Conservation (phyloP, 2,888 invertebrate species). For the Meloe dianella region DNA sequence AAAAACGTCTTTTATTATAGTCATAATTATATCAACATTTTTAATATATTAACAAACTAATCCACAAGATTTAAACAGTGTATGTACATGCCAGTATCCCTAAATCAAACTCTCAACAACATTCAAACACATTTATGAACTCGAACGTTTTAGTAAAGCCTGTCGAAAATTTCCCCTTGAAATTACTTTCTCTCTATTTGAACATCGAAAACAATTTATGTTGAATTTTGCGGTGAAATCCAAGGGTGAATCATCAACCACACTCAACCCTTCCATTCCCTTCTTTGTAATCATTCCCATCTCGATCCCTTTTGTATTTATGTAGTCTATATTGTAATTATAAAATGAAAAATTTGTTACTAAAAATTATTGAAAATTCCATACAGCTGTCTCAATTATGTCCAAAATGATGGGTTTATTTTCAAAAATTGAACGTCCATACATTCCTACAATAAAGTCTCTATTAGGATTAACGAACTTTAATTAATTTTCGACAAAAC, state of each 20-base stretch:
- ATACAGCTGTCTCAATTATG: no score
- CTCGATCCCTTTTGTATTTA: not conserved
- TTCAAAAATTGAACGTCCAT: constrained; percentile 20
- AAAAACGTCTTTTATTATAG: not conserved
- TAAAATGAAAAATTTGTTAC: not conserved
- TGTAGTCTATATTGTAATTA: not conserved
- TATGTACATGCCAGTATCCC: not conserved
- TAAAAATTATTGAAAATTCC: constrained; percentile 21
- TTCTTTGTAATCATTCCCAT: not conserved
- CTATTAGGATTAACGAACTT: constrained; percentile 28
- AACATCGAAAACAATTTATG: constrained; percentile 12
- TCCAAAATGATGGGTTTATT: not conserved
- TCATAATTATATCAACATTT: not conserved
- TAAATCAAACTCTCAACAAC: constrained; percentile 12
- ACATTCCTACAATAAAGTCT: constrained; percentile 22
- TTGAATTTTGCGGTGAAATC: constrained; percentile 5
- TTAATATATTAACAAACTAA: no score
- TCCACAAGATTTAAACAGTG: no score
- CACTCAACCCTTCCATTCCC: not conserved
- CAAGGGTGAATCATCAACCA: not conserved
- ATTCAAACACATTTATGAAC: constrained; percentile 12
- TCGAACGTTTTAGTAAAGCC: not conserved
- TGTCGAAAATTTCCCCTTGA: constrained; percentile 8
- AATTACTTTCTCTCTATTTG: constrained; percentile 8
- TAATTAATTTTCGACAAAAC: constrained; percentile 27